phyloP scores from a whole-genome alignment of 2,113 vertebrate genomes.

The Eleginops maclovinus region DNA sequence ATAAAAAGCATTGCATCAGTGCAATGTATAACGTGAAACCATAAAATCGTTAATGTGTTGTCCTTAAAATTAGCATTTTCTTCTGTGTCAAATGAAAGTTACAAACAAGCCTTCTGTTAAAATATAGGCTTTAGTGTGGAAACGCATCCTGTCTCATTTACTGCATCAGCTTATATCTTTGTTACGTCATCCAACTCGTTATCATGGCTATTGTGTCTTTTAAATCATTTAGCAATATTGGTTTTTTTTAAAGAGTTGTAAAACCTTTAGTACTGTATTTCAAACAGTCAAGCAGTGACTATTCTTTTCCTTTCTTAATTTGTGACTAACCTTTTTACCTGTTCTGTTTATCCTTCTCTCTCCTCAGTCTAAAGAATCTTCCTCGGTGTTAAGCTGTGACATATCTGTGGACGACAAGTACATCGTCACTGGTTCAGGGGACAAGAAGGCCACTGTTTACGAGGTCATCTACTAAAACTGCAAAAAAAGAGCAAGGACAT shows the following conservation, averaged over 20 bases:
- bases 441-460: slow-evolving; percentile 98
- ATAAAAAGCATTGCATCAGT: neutral
- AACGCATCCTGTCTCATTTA: neutral
- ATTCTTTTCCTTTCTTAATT: neutral
- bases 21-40: neutral
- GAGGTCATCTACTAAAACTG: slow-evolving; percentile 93
- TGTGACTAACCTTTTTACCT: neutral
- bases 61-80: neutral
- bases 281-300: neutral
- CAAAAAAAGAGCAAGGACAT: slow-evolving; percentile 4
- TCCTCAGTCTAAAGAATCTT: slow-evolving; percentile 96
- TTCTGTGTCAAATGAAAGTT: neutral
- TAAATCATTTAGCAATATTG: neutral
- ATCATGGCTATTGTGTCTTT: neutral
- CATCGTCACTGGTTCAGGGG: slow-evolving; percentile 97
- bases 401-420: slow-evolving; percentile 98
- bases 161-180: neutral
- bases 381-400: slow-evolving; percentile 96
- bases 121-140: slow-evolving; percentile 1
- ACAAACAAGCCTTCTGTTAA: neutral
- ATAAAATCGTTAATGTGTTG: neutral
- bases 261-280: neutral
- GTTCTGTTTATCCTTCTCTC: fast-evolving
- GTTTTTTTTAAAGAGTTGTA: slow-evolving; percentile 5
- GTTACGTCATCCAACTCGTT: neutral